Evolutionary conservation across 2,888 invertebrate genomes (phyloP), one percentile per base, ranked within the genome.

Genomic region (Zygaena filipendulae): DNA sequence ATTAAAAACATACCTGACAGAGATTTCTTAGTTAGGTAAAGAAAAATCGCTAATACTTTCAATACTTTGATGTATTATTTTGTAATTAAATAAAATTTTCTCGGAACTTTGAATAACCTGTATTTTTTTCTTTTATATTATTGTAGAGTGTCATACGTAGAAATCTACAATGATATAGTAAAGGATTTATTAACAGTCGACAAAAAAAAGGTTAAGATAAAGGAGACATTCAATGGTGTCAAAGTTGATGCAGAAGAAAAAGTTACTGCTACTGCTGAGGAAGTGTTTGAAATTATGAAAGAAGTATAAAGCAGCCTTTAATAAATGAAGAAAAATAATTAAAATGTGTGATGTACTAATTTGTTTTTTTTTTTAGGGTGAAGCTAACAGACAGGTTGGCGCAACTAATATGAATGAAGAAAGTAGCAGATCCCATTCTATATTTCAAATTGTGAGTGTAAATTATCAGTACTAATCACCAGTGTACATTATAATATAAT

Each of bases 381-480:
- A 86, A 47, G 84, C 82, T 33, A 85, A 84, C 33, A 81, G 93
- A 33, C 87, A 87, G 42, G 86, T 87, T 14, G 93, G 89, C 2
- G 86, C 87, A 45, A 95, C 95, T 1, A 86, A 88, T 37, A 92
- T 93, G 90, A 96, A 95, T 61, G 92, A 92, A 43, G 82, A 86
- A 33, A 94, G 94, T 47, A 94, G 94, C 47, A 80, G 95, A 40
- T 94, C 94, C 6, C 95, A 96, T 59, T 88, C 92, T 1, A 93
- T 95, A 49, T 91, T 95, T 49, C 84, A 91, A 59, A 87, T 95
- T 55, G 91, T 92, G 74, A 85, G 88, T 81, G n/a, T n/a, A n/a
- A n/a, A 35, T 13, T 11, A n/a, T 11, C 27, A n/a, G 8, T 8
- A 13, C 3, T n/a, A 14, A 5, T 9, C 13, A 8, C 3, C 3